Conservation (phyloP, 2,113 vertebrate species). For the Cololabis saira region DNA sequence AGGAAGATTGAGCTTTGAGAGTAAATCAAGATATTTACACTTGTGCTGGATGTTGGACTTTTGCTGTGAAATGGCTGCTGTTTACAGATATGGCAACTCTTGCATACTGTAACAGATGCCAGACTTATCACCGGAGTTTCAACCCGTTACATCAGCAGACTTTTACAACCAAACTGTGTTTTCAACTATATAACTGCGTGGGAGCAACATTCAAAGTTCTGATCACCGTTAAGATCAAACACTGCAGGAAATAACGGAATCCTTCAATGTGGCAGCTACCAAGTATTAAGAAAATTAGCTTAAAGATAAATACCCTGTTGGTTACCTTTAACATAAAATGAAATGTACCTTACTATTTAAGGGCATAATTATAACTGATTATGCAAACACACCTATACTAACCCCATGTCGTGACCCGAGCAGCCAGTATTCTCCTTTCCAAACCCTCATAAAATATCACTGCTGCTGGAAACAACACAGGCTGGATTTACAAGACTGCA, state of each 20-base stretch:
- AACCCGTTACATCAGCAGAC: background rate
- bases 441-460: constrained; percentile 60
- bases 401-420: constrained; percentile 65
- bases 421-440: constrained; percentile 38
- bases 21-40: background rate
- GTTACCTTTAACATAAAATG: constrained; percentile 17
- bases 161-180: background rate
- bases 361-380: background rate
- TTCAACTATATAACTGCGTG: background rate
- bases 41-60: background rate
- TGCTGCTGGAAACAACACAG: constrained; percentile 67
- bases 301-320: background rate
- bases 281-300: too few species aligned
- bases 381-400: constrained; percentile 20
- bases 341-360: constrained; percentile 13
- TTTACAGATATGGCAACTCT: background rate
- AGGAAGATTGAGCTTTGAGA: background rate
- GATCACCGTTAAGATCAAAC: constrained; percentile 9
- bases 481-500: constrained; percentile 54
- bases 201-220: background rate
- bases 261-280: background rate
- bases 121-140: constrained; percentile 6
- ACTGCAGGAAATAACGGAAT: constrained; percentile 1
- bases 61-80: background rate
- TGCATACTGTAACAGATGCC: background rate